Evolutionary conservation across 2,888 invertebrate genomes (phyloP).

Genomic region (Sympetrum striolatum): DNA sequence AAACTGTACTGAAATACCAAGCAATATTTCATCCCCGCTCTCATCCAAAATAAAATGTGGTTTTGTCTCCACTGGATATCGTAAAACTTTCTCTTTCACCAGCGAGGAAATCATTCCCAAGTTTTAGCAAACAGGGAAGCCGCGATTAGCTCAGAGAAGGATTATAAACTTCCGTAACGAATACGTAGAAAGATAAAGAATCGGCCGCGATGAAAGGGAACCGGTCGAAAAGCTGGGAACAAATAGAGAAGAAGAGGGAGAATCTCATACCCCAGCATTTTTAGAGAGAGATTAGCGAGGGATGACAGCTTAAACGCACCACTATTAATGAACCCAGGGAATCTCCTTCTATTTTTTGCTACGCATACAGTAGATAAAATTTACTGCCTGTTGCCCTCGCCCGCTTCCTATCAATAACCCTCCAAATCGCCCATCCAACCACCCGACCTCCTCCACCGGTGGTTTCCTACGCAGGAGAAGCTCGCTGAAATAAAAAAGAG

Average conservation of each 20-base stretch:
- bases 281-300: conserved; percentile 28
- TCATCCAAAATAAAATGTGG: no score
- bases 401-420: neutral
- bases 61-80: no score
- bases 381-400: conserved; percentile 13
- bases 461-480: neutral
- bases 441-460: neutral
- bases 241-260: neutral
- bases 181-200: neutral
- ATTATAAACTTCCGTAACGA: neutral
- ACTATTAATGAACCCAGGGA: conserved; percentile 28
- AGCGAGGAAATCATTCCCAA: no score
- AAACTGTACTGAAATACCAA: neutral
- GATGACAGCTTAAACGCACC: conserved; percentile 38
- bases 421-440: neutral
- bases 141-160: neutral
- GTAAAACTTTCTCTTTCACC: no score
- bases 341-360: neutral
- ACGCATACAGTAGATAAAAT: neutral
- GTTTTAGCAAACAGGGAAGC: neutral
- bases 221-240: neutral
- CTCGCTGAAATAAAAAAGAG: neutral
- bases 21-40: neutral
- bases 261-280: neutral
- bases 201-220: neutral